Conservation (phyloP, 1,140 invertebrate genomes). For the Heliconius hewitsoni region DNA sequence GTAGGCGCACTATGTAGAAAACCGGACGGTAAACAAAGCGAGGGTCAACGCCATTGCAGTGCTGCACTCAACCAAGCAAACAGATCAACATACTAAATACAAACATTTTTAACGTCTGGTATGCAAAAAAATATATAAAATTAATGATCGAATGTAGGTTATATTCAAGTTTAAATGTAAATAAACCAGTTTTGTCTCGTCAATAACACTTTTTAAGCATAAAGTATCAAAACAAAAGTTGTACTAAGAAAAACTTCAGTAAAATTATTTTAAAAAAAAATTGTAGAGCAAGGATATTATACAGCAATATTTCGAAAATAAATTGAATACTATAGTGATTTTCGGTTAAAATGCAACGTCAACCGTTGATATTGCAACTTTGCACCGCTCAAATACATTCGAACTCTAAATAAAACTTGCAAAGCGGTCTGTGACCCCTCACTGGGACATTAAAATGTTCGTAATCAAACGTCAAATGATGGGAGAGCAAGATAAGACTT, state of each 20-base stretch:
- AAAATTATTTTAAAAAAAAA: slow-evolving; percentile 5
- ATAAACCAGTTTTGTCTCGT: slow-evolving; percentile 18
- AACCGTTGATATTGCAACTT: slow-evolving; percentile 30
- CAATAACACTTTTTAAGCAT: slow-evolving; percentile 16
- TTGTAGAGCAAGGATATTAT: slow-evolving; percentile 11
- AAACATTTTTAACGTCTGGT: slow-evolving; percentile 17
- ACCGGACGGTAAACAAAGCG: slow-evolving; percentile 62
- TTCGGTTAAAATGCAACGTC: slow-evolving; percentile 23
- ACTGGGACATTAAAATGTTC: slow-evolving; percentile 29
- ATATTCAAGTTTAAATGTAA: slow-evolving; percentile 12
- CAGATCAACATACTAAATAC: slow-evolving; percentile 37
- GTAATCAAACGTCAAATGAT: slow-evolving; percentile 34
- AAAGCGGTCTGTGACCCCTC: slow-evolving; percentile 31
- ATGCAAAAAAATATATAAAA: background rate
- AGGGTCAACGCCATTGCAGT: slow-evolving; percentile 61
- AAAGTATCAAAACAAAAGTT: background rate
- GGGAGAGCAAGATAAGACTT: slow-evolving; percentile 27
- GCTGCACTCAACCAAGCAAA: slow-evolving; percentile 42
- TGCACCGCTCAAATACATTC: slow-evolving; percentile 23
- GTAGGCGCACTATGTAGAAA: slow-evolving; percentile 45
- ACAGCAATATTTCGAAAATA: background rate
- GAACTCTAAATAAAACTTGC: slow-evolving; percentile 28
- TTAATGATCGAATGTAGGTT: slow-evolving; percentile 20
- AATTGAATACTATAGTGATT: slow-evolving; percentile 14
- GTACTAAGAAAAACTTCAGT: background rate